Evolutionary conservation across 2,113 vertebrate species (phyloP), one percentile per base, ranked within the genome.

Genomic region (Ptilonorhynchus violaceus): DNA sequence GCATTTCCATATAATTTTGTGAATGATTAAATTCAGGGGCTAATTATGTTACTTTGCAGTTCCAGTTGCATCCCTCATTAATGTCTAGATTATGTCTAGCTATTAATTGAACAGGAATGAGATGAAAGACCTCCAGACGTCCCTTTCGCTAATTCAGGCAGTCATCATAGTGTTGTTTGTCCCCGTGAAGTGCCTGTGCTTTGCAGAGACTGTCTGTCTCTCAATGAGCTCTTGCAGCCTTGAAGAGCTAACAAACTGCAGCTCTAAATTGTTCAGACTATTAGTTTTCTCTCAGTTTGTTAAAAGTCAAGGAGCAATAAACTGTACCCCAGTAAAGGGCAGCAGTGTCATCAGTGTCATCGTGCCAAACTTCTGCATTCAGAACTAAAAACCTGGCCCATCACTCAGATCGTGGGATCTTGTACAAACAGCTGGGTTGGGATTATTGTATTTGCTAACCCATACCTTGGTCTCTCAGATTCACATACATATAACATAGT

Each of bases 71-170:
- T 55, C 37, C 30, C 20, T 97, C 63, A 74, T 92, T 95, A 93
- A 84, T 63, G 72, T 93, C 88, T 94, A 75, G 59, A 44, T 90
- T 88, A 80, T 31, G 33, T 67, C 46, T 94, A 59, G 60, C 50
- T 92, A 84, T 88, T 95, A 86, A 91, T 74, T 88, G 92, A 92
- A 80, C 25, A 77, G 37, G 84, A 97, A 86, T 37, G 63, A 93
- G 74, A 92, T 42, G 35, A 95, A 95, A 90, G 72, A 39, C 31
- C 33, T 93, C 92, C 64, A 93, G 72, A 91, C 47, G 37, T 80
- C 85, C 67, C 31, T 62, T 96, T 35, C 2, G 7, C 25, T 90
- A 83, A 69, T 55, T 73, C 53, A 73, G 39, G 37, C 67, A 73
- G 75, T 42, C 49, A 28, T 15, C 3, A 0, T n/a, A 49, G 20